Evolutionary conservation across 1,140 invertebrate species (phyloP).

Genomic region (Ips typographus): DNA sequence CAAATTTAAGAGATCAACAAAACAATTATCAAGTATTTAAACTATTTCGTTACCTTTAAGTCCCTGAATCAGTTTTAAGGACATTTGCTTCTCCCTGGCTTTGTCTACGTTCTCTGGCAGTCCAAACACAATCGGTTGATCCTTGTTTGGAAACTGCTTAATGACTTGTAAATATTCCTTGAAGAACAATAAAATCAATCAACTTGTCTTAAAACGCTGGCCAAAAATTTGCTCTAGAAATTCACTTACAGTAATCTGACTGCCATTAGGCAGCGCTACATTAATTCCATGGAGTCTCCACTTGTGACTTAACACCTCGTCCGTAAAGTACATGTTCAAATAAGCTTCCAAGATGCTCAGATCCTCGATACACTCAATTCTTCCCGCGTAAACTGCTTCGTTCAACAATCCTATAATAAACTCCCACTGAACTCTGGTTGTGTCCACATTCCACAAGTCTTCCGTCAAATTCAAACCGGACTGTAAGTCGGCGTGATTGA

Average conservation of each 20-base stretch:
- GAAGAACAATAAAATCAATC: neutral
- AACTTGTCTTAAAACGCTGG: neutral
- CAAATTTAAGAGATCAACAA: too few relatives aligned
- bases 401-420: slow-evolving; percentile 79
- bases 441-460: slow-evolving; percentile 56
- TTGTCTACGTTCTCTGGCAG: slow-evolving; percentile 80
- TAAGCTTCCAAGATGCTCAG: slow-evolving; percentile 72
- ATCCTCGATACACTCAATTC: slow-evolving; percentile 83
- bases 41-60: slow-evolving; percentile 57
- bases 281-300: slow-evolving; percentile 59
- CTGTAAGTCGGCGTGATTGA: slow-evolving; percentile 80
- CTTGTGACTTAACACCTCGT: slow-evolving; percentile 60
- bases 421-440: slow-evolving; percentile 65
- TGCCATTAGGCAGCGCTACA: slow-evolving; percentile 56
- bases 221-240: neutral
- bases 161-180: slow-evolving; percentile 66
- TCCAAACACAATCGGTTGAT: slow-evolving; percentile 73
- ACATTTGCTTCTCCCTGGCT: slow-evolving; percentile 72
- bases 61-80: slow-evolving; percentile 63
- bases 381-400: slow-evolving; percentile 84
- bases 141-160: slow-evolving; percentile 65
- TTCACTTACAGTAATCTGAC: slow-evolving; percentile 37
- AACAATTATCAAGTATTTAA: neutral
- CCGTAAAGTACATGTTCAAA: slow-evolving; percentile 70
- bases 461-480: slow-evolving; percentile 75